Evolutionary conservation across 2,888 invertebrate species (phyloP).

Genomic region (Azorinus chamasolen): DNA sequence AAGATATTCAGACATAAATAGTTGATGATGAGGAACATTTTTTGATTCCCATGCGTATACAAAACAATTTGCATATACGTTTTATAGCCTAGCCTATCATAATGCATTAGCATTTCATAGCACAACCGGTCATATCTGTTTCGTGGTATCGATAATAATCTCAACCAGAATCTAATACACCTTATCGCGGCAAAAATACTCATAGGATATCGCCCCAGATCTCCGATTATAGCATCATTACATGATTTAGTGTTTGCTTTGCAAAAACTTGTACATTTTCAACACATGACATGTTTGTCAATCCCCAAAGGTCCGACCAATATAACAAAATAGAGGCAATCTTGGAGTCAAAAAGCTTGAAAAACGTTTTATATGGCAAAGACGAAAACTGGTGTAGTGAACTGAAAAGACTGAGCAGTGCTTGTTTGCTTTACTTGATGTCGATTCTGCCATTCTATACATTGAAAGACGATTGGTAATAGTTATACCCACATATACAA

Average conservation of each 20-base stretch:
- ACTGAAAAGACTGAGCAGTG: too few relatives aligned
- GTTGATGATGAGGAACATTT: not conserved
- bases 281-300: constrained; percentile 12
- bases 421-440: too few relatives aligned
- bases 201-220: constrained; percentile 18
- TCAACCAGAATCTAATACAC: constrained; percentile 23
- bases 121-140: constrained; percentile 13
- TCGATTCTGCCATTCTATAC: too few relatives aligned
- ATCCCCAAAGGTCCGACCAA: constrained; percentile 49
- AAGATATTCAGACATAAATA: constrained; percentile 16
- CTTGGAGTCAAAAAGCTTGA: constrained; percentile 2
- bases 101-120: constrained; percentile 15
- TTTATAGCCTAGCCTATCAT: constrained; percentile 2
- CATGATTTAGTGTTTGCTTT: constrained; percentile 6
- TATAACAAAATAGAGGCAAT: constrained; percentile 37
- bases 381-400: too few relatives aligned
- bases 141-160: constrained; percentile 10
- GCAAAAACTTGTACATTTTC: constrained; percentile 30
- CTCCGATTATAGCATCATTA: constrained; percentile 22
- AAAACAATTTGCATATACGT: constrained; percentile 27
- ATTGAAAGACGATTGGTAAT: constrained; percentile 3
- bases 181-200: constrained; percentile 11
- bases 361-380: too few relatives aligned
- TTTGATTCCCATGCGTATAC: constrained; percentile 6
- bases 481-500: constrained; percentile 11